These are phyloP conservation scores for Agrotis exclamationis DNA, from an alignment of 2,888 invertebrate species.

Conservation along the genomic window DNA sequence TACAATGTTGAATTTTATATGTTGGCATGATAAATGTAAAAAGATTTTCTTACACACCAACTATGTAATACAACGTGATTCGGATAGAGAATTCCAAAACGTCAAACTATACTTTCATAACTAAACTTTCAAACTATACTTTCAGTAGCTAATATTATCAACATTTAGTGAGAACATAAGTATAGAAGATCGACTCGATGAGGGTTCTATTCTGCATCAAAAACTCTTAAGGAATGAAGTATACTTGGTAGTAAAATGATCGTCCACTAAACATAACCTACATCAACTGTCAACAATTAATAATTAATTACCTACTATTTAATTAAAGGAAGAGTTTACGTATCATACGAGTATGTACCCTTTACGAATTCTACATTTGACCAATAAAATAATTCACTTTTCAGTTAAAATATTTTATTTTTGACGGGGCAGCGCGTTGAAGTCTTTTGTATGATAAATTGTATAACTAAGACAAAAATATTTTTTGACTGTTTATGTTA, in stretches of 20 bases:
- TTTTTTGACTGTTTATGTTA: neutral
- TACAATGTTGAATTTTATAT: neutral
- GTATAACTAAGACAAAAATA: neutral
- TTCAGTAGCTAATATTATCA: too few relatives aligned
- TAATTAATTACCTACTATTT: constrained; percentile 23
- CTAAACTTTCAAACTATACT: too few relatives aligned
- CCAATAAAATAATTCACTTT: constrained; percentile 13
- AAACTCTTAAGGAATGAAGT: too few relatives aligned
- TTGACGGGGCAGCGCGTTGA: constrained; percentile 60
- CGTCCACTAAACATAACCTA: neutral
- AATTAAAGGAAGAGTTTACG: constrained; percentile 10
- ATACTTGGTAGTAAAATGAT: too few relatives aligned
- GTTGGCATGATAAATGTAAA: neutral
- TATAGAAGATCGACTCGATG: too few relatives aligned
- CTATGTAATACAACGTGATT: too few relatives aligned
- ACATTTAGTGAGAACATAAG: too few relatives aligned
- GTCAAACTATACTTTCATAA: too few relatives aligned
- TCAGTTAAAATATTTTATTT: constrained; percentile 22
- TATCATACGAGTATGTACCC: neutral
- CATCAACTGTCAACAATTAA: constrained; percentile 28
- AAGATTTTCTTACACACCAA: too few relatives aligned
- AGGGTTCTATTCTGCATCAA: too few relatives aligned
- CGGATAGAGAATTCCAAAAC: too few relatives aligned
- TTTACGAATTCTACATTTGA: constrained; percentile 13
- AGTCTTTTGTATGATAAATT: constrained; percentile 63